Evolutionary conservation across 1,140 invertebrate genomes (phyloP).

Genomic region (Chrysomallon squamiferum): DNA sequence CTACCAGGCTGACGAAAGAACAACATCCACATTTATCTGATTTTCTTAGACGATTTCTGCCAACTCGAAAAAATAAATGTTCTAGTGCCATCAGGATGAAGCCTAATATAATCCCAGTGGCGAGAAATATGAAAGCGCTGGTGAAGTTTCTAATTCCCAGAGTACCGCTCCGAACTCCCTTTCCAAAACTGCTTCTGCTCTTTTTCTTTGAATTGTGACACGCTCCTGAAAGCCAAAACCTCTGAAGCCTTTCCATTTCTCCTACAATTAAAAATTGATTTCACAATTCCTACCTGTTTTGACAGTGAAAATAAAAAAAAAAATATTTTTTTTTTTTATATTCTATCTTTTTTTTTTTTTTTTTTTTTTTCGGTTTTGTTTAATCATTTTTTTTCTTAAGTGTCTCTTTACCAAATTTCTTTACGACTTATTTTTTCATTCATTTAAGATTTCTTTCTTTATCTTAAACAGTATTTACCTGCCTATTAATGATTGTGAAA

Average conservation of each 20-base stretch:
- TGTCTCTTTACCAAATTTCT: too few relatives aligned
- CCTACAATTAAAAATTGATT: slow-evolving; percentile 66
- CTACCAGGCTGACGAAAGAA: slow-evolving; percentile 86
- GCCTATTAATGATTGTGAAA: too few relatives aligned
- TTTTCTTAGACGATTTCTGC: slow-evolving; percentile 83
- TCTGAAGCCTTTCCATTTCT: slow-evolving; percentile 90
- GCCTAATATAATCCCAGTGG: slow-evolving; percentile 90
- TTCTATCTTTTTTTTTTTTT: too few relatives aligned
- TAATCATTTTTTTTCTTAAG: too few relatives aligned
- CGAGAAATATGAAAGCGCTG: slow-evolving; percentile 89
- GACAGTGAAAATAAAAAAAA: too few relatives aligned
- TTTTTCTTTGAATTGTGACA: slow-evolving; percentile 76
- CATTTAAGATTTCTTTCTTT: too few relatives aligned
- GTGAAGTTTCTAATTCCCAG: slow-evolving; percentile 96
- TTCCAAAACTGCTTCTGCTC: slow-evolving; percentile 41
- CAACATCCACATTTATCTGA: slow-evolving; percentile 88
- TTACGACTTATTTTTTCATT: too few relatives aligned
- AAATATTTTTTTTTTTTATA: too few relatives aligned
- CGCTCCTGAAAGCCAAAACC: slow-evolving; percentile 97
- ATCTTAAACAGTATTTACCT: too few relatives aligned
- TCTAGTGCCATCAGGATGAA: slow-evolving; percentile 85
- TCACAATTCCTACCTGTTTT: too few relatives aligned
- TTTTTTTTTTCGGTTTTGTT: too few relatives aligned
- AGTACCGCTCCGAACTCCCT: slow-evolving; percentile 72
- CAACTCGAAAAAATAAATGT: slow-evolving; percentile 92